phyloP scores from a whole-genome alignment of 2,888 invertebrate species.

The Morinoia aosen region DNA sequence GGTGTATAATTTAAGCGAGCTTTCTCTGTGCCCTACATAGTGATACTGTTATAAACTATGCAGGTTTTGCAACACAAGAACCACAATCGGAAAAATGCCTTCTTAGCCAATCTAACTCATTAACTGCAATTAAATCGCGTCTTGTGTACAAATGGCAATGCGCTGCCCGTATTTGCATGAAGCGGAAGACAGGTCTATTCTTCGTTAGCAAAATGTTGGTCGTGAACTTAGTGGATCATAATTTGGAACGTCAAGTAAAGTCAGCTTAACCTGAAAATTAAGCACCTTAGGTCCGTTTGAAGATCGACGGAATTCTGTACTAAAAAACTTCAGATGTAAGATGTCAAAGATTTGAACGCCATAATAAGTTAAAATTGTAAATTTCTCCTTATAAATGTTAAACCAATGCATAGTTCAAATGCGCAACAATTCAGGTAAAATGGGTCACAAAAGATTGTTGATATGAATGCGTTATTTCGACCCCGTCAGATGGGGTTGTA shows the following conservation, averaged over 20 bases:
- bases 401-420: too few relatives aligned
- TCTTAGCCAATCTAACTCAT: neutral
- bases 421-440: too few relatives aligned
- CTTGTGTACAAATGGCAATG: neutral
- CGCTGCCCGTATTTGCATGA: neutral
- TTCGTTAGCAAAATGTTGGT: neutral
- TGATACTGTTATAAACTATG: neutral
- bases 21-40: neutral
- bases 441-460: too few relatives aligned
- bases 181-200: neutral
- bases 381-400: too few relatives aligned
- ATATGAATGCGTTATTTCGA: neutral
- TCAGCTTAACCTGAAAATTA: too few relatives aligned
- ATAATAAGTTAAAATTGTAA: too few relatives aligned
- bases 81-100: neutral
- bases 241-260: too few relatives aligned
- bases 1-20: neutral
- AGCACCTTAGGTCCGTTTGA: too few relatives aligned
- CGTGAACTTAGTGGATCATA: too few relatives aligned
- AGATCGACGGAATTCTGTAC: too few relatives aligned
- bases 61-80: neutral
- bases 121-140: neutral
- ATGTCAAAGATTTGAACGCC: too few relatives aligned
- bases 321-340: too few relatives aligned
- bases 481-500: neutral